Evolutionary conservation across 2,113 vertebrate species (phyloP).

Genomic region (Hippocampus mohnikei): DNA sequence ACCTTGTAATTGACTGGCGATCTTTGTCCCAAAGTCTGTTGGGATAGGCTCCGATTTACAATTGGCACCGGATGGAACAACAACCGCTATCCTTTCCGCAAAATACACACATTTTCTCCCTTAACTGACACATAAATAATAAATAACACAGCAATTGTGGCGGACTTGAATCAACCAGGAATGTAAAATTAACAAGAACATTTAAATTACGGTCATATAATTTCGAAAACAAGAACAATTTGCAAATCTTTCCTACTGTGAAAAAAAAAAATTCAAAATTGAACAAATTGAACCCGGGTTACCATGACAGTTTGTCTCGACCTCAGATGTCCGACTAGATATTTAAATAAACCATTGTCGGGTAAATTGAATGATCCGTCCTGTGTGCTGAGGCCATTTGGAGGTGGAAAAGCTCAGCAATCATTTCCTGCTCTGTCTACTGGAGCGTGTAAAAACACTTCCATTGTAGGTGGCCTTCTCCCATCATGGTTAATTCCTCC

Average conservation of each 20-base stretch:
- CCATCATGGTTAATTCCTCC: conserved; percentile 44
- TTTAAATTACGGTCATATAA: not conserved
- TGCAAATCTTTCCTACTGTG: not conserved
- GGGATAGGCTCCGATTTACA: too few relatives aligned
- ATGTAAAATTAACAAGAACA: not conserved
- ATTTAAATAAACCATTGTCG: not conserved
- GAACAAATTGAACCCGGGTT: not conserved
- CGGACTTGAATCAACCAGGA: not conserved
- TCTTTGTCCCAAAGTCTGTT: too few relatives aligned
- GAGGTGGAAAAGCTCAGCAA: not conserved
- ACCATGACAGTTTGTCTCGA: not conserved
- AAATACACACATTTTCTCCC: too few relatives aligned
- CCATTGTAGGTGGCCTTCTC: conserved; percentile 33
- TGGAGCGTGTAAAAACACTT: conserved; percentile 19
- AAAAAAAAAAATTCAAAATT: not conserved
- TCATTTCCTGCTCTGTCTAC: conserved; percentile 12
- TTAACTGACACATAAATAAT: too few relatives aligned
- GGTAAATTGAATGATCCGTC: not conserved
- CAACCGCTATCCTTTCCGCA: too few relatives aligned
- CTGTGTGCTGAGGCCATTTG: not conserved
- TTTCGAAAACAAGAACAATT: not conserved
- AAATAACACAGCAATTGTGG: not conserved
- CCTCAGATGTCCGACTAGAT: not conserved
- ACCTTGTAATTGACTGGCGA: too few relatives aligned
- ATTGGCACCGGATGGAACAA: too few relatives aligned